Evolutionary conservation across 2,888 invertebrate species (phyloP).

Genomic region (Melitaea athalia): DNA sequence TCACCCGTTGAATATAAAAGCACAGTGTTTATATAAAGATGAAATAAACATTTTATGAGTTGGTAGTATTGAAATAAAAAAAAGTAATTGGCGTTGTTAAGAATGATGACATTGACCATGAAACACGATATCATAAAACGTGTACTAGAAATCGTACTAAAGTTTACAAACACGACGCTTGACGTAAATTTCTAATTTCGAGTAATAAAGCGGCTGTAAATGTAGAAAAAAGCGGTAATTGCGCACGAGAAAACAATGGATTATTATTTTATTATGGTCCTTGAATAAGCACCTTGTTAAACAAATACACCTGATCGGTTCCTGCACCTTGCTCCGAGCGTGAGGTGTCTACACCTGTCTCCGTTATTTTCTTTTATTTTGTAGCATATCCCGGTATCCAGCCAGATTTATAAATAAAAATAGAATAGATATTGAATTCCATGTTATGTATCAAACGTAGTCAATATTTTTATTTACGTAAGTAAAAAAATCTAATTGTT

Average conservation of each 20-base stretch:
- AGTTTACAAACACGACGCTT: conserved; percentile 3
- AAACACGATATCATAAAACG: neutral
- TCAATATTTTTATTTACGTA: too few relatives aligned
- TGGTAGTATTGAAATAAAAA: neutral
- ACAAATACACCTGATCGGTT: conserved; percentile 80
- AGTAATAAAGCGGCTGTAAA: conserved; percentile 17
- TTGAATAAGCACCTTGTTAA: conserved; percentile 74
- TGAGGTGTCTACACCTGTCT: conserved; percentile 55
- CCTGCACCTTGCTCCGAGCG: conserved; percentile 75
- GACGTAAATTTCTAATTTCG: conserved; percentile 16
- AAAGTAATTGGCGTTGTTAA: neutral
- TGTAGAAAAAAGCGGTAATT: conserved; percentile 17
- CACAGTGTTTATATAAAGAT: neutral
- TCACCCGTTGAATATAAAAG: neutral
- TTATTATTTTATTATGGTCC: conserved; percentile 63
- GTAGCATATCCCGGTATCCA: conserved; percentile 48
- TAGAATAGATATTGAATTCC: neutral
- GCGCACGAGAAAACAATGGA: conserved; percentile 40
- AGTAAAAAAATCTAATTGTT: too few relatives aligned
- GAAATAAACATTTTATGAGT: neutral
- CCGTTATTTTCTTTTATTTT: conserved; percentile 51
- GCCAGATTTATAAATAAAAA: conserved; percentile 27
- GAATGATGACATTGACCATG: neutral
- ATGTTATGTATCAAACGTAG: too few relatives aligned
- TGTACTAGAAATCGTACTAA: neutral